These are phyloP conservation scores for Ameiurus melas DNA, from an alignment of 2,113 vertebrate genomes.

Conservation along the genomic window DNA sequence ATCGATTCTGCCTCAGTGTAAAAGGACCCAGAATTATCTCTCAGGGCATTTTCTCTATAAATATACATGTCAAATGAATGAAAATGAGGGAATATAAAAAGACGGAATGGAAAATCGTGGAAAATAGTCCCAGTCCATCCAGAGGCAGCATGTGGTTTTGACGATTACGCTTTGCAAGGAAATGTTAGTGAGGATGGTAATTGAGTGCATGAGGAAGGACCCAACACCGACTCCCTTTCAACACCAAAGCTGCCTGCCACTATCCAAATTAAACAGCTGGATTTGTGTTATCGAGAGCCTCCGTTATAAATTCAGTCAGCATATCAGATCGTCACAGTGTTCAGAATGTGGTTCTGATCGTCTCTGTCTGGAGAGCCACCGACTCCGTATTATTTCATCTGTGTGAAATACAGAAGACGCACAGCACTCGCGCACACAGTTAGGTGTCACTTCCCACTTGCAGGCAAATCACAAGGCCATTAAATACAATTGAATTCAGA, in stretches of 20 bases:
- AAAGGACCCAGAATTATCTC: slow-evolving; percentile 37
- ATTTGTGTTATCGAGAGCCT: slow-evolving; percentile 26
- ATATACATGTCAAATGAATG: slow-evolving; percentile 37
- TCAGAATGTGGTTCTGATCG: neutral
- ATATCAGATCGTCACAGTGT: neutral
- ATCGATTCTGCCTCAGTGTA: slow-evolving; percentile 23
- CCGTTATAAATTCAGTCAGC: slow-evolving; percentile 24
- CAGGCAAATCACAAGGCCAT: slow-evolving; percentile 39
- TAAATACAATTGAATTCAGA: slow-evolving; percentile 36
- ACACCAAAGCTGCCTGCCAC: slow-evolving; percentile 19
- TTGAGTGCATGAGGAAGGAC: slow-evolving; percentile 35
- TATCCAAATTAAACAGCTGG: slow-evolving; percentile 42
- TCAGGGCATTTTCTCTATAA: slow-evolving; percentile 39
- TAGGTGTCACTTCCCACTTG: slow-evolving; percentile 18
- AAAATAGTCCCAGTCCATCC: neutral
- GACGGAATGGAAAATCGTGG: neutral
- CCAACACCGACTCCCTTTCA: slow-evolving; percentile 11
- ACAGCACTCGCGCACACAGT: neutral
- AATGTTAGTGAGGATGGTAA: slow-evolving; percentile 32
- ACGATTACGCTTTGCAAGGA: slow-evolving; percentile 19
- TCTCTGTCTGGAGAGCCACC: neutral
- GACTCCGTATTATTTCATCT: slow-evolving; percentile 1
- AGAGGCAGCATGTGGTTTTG: slow-evolving; percentile 22
- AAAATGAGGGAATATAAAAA: neutral
- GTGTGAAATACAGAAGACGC: slow-evolving; percentile 14